Evolutionary conservation across 92 coral and sea anemone species (phyloP), one percentile per base, ranked within the genome.

Genomic region (Paramuricea clavata): DNA sequence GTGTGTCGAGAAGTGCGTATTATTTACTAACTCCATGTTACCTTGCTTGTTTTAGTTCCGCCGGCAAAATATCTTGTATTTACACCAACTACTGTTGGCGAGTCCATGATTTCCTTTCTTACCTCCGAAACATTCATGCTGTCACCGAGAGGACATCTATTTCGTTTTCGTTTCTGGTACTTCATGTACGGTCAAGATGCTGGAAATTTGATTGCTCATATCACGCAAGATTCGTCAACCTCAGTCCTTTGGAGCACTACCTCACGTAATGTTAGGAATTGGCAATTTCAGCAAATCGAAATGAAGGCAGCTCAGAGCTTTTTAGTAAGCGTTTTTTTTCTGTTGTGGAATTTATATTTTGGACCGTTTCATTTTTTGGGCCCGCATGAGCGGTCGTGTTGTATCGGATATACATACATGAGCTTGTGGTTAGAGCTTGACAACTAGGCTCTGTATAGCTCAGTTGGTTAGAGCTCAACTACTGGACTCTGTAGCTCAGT

Each of bases 121-220:
- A 17, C 12, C 68, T 28, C 44, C 4, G 26, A 16, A 3, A 6
- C 39, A 1, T 49, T 23, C n/a, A 0, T n/a, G n/a, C n/a, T 25
- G 25, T 25, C 49, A 6, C 44, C 9, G 17, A 54, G 31, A 76
- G 82, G 82, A n/a, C 26, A 2, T 12, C 47, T 76, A 4, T 54
- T 76, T 19, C 82, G 82, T 60, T 36, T 49, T 30, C 82, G 64
- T 0, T 76, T 76, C 25, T 76, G 82, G 82, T 76, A 47, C 36
- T 76, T 49, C 68, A 52, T 76, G 44, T 76, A 76, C 42, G 82
- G 82, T 1, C 35, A 60, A 49, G 64, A 27, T 41, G 57, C 30
- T 22, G 81, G 61, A 9, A 31, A n/a, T 33, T 23, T 74, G 57
- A 28, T 30, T 15, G 81, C 57, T 33, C 30, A 23, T 43, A 22